phyloP scores from a whole-genome alignment of 2,113 vertebrate species.

The Carollia perspicillata region DNA sequence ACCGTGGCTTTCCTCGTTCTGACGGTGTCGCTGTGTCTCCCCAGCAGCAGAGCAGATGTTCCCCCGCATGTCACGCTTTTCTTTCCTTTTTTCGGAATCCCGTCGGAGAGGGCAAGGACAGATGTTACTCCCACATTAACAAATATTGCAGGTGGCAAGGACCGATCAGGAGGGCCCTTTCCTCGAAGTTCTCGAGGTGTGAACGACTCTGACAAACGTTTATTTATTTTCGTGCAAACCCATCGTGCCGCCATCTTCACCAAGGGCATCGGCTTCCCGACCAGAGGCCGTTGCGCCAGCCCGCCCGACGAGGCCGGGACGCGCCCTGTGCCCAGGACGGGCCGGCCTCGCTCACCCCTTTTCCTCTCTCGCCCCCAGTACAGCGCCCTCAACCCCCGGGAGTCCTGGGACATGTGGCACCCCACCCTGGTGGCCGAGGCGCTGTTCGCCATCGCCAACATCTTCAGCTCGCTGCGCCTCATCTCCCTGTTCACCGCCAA shows the following conservation, averaged over 20 bases:
- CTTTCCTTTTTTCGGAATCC: background rate
- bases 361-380: slow-evolving; percentile 85
- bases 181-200: background rate
- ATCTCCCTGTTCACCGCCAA: slow-evolving; percentile 98
- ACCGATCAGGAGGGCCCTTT: background rate
- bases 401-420: slow-evolving; percentile 95
- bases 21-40: background rate
- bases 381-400: slow-evolving; percentile 81
- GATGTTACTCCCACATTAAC: background rate
- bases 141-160: background rate
- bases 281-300: background rate
- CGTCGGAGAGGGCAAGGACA: background rate
- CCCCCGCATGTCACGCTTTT: background rate
- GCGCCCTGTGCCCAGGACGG: too few relatives aligned
- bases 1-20: background rate
- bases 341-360: too few relatives aligned
- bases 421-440: slow-evolving; percentile 96
- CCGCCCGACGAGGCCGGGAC: too few relatives aligned
- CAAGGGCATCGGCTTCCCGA: background rate
- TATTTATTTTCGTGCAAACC: background rate
- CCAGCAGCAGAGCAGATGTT: background rate
- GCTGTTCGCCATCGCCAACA: slow-evolving; percentile 97
- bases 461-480: slow-evolving; percentile 97
- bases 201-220: background rate
- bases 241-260: background rate